phyloP scores from a whole-genome alignment of 2,113 vertebrate genomes.

The Pitta sordida region DNA sequence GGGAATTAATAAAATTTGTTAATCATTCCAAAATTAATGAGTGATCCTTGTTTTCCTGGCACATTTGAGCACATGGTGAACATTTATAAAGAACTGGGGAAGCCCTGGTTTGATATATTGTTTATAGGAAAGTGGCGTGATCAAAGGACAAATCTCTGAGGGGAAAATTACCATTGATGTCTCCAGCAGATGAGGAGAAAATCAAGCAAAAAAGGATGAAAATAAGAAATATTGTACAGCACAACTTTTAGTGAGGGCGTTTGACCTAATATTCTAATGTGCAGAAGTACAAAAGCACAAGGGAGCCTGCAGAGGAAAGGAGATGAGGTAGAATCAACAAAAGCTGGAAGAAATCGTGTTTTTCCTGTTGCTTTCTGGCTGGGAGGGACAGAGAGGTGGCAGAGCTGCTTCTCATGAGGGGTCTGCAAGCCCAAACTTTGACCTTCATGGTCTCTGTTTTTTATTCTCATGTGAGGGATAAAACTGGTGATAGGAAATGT shows the following conservation, averaged over 20 bases:
- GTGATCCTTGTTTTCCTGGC: background rate
- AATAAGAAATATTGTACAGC: background rate
- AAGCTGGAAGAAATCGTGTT: background rate
- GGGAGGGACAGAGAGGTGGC: background rate
- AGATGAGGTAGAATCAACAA: background rate
- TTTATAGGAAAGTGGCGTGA: background rate
- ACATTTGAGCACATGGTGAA: background rate
- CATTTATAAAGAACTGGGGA: background rate
- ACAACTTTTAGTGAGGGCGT: constrained; percentile 11
- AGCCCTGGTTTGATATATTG: background rate
- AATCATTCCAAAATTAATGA: background rate
- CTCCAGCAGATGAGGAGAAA: background rate
- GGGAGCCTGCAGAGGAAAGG: background rate
- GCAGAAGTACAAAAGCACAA: background rate
- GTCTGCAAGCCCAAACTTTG: background rate
- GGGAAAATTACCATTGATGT: background rate
- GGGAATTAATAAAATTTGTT: background rate
- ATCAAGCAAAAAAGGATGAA: background rate
- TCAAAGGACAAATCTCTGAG: background rate
- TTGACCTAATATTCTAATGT: constrained; percentile 63
- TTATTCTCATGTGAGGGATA: background rate
- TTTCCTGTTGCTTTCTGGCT: background rate
- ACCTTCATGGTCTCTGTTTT: background rate
- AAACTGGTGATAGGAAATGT: background rate
- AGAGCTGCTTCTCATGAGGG: background rate